Percentiles rank a stretch among this genome's conserved stretches.
phyloP scores from a whole-genome alignment of 1,140 invertebrate genomes.

The Gyrodactylus bullatarudis region DNA sequence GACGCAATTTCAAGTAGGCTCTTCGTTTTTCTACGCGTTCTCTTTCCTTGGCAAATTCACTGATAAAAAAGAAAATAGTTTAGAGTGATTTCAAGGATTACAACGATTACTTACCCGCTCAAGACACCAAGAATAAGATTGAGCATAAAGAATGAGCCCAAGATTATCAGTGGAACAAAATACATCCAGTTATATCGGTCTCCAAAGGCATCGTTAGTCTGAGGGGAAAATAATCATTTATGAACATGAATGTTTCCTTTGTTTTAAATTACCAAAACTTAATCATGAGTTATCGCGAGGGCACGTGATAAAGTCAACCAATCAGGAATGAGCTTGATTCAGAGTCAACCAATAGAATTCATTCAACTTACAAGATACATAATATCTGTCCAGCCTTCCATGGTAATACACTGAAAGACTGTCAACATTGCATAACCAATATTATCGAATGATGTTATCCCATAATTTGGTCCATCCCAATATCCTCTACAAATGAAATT shows the following conservation, averaged over 20 bases:
- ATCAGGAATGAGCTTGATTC: neutral
- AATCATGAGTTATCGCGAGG: no score
- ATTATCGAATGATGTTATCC: slow-evolving; percentile 6
- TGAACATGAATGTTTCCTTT: neutral
- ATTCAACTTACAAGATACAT: slow-evolving; percentile 5
- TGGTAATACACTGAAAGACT: slow-evolving; percentile 8
- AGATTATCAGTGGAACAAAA: slow-evolving; percentile 97
- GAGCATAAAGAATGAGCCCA: slow-evolving; percentile 99
- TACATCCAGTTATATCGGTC: slow-evolving; percentile 96
- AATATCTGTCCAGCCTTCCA: slow-evolving; percentile 8
- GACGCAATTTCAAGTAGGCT: slow-evolving; percentile 90
- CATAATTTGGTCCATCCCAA: slow-evolving; percentile 3
- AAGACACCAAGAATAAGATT: slow-evolving; percentile 99
- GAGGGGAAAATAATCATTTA: slow-evolving; percentile 21
- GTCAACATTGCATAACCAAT: slow-evolving; percentile 7
- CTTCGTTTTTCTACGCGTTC: slow-evolving; percentile 99
- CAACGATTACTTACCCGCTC: slow-evolving; percentile 43
- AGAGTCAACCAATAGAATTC: no score
- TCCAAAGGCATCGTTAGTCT: slow-evolving; percentile 97
- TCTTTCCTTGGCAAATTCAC: slow-evolving; percentile 99
- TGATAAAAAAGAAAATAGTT: slow-evolving; percentile 1
- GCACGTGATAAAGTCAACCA: no score
- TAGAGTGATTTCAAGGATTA: neutral
- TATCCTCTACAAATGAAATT: slow-evolving; percentile 14
- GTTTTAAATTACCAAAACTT: no score